Evolutionary conservation across 2,888 invertebrate species (phyloP), one percentile per base, ranked within the genome.

Genomic region (Lutraria lutraria): DNA sequence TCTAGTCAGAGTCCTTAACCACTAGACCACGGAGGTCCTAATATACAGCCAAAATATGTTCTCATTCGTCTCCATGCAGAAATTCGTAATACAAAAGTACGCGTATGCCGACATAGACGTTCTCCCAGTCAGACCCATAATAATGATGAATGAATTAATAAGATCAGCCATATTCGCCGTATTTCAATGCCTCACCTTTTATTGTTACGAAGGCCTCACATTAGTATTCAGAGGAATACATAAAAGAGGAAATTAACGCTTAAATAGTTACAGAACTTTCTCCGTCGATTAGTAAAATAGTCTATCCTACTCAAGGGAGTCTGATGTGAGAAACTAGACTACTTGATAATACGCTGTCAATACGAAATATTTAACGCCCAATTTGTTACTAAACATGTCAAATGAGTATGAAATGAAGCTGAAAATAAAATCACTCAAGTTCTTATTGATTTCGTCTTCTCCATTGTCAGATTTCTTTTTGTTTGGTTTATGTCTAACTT

Each of bases 381-480:
- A 60, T 82, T 82, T 34, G 63, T 31, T 56, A 29, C 43, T 16
- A 82, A 82, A 82, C 34, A 60, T 82, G 60, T 82, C 29, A 63
- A 82, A 82, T 82, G 43, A 82, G 34, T 21, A 29, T 82, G 31
- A 60, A 82, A 31, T 82, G 60, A 82, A 43, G 34, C 34, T 56
- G n/a, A 34, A 82, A 60, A 63, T 31, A 56, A 60, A 60, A 82
- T 82, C 16, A 82, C 29, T 63, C 29, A 60, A 34, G 21, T 60
- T 82, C 3, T 82, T 82, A 63, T 34, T 29, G 21, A 29, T 25
- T 29, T 34, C 2, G 63, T 60, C 60, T 82, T 52, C 19, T 29
- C 10, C 13, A 16, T 34, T 56, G 54, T 56, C 81, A 54, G 21
- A 12, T 56, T 54, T n/a, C n/a, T n/a, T 34, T 72, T 19, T 72